A percentile compares a stretch with the other conserved stretches of the same genome.
Evolutionary conservation across 2,888 invertebrate genomes (phyloP).

Genomic region (Lysandra bellargus): DNA sequence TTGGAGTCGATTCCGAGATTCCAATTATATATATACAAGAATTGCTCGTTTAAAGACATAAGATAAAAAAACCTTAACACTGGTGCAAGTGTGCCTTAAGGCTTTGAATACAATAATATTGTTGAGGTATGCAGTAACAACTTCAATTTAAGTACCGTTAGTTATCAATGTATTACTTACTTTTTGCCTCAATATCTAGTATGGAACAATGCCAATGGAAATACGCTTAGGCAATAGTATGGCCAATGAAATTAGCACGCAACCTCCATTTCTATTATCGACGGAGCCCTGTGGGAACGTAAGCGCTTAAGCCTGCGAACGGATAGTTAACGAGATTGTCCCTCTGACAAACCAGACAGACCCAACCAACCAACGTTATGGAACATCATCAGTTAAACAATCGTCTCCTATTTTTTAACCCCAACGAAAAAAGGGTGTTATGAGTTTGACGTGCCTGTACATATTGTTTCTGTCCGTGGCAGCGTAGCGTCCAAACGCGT

Average conservation of each 20-base stretch:
- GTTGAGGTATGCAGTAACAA: neutral
- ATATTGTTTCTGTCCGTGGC: no score
- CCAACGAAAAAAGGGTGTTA: no score
- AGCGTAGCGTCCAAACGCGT: no score
- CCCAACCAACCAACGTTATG: neutral
- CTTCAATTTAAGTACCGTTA: neutral
- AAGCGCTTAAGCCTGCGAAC: constrained; percentile 15
- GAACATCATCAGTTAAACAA: neutral
- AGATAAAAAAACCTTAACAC: no score
- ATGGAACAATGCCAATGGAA: neutral
- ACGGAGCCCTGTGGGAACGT: neutral
- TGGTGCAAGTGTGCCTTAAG: no score
- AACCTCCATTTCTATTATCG: constrained; percentile 18
- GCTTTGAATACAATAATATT: no score
- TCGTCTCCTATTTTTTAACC: neutral
- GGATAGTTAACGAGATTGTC: constrained; percentile 14
- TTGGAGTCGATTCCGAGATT: no score
- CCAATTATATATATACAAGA: no score
- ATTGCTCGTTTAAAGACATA: no score
- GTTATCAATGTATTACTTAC: neutral
- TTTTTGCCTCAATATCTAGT: neutral
- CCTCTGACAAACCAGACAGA: neutral
- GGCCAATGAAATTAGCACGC: constrained; percentile 17
- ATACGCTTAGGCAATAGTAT: neutral
- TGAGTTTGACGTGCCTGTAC: no score